Base-by-base conservation (phyloP, 2,113 vertebrate species). In the Mesoclemmys tuberculata region DNA sequence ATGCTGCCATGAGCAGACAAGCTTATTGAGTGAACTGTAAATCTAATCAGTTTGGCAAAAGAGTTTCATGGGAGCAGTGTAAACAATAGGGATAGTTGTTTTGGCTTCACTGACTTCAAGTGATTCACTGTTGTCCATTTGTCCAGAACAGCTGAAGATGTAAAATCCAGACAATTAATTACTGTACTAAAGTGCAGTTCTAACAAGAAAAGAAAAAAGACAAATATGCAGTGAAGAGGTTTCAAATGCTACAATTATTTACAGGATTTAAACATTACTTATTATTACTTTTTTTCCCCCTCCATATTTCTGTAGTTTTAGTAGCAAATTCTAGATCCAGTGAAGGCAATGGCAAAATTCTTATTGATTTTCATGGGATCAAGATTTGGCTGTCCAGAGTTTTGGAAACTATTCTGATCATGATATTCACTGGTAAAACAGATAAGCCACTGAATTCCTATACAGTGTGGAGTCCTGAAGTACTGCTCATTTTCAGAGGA, bases 1-100 rank as follows among this genome's bases (percentile, higher is more conserved):
- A 91, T 84, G 94, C 78, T 94, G 94, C 96, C 97, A 49, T 96
- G 95, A 97, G 94, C 94, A 96, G 95, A 95, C 95, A 97, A 95
- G 98, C 97, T 98, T 97, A 98, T 97, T 91, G 91, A 97, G 95
- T 97, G 97, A 98, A 98, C 87, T 97, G 98, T 98, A 98, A 98
- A 98, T 96, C 98, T 97, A 98, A 98, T 98, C 98, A 98, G 97
- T 97, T 98, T 98, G 96, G 98, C 98, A 98, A 97, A 98, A 93
- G 94, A 96, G 97, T 93, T 97, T 97, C 94, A 88, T 90, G 94
- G 96, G 88, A 98, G 95, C 97, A 89, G 93, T 88, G 51, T 91
- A 96, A 95, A 97, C 96, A 97, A 96, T 92, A 90, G 97, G 96
- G 96, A 92, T 84, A 97, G 97, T 84, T 98, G 94, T 93, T 97